phyloP scores from a whole-genome alignment of 1,140 invertebrate species.

The Condylostylus longicornis region DNA sequence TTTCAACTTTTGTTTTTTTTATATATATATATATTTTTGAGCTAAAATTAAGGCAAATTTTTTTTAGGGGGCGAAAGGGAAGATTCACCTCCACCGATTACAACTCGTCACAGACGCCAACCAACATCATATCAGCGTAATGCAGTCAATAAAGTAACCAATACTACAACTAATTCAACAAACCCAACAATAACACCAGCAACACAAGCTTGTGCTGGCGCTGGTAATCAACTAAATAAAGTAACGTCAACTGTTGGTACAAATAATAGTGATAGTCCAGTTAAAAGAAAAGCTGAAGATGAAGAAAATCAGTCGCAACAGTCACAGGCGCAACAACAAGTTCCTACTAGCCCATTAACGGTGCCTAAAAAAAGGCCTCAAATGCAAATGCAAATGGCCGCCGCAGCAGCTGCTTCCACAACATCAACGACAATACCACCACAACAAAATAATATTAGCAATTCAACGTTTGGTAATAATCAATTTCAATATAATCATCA shows the following conservation, averaged over 20 bases:
- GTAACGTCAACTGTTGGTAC: slow-evolving; percentile 3
- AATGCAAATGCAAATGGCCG: slow-evolving; percentile 27
- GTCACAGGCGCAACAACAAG: too few species aligned
- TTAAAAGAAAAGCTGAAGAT: too few species aligned
- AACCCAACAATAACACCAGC: slow-evolving; percentile 17
- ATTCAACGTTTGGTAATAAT: slow-evolving; percentile 23
- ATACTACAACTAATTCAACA: slow-evolving; percentile 16
- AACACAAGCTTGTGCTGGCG: slow-evolving; percentile 4
- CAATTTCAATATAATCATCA: slow-evolving; percentile 23
- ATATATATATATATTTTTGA: too few species aligned
- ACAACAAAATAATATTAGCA: too few species aligned
- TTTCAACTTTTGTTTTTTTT: too few species aligned
- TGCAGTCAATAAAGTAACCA: slow-evolving; percentile 17
- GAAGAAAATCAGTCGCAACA: too few species aligned
- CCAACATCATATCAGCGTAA: slow-evolving; percentile 20
- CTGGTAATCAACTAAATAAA: too few species aligned
- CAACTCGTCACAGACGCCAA: slow-evolving; percentile 45
- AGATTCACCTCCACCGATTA: slow-evolving; percentile 54
- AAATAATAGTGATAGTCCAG: slow-evolving; percentile 1
- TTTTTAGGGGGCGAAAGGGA: slow-evolving; percentile 67
- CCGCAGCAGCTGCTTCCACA: slow-evolving; percentile 19
- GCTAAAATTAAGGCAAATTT: too few species aligned
- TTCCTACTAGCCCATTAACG: too few species aligned
- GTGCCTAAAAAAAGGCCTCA: slow-evolving; percentile 29
- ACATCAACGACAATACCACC: slow-evolving; percentile 13